phyloP scores from a whole-genome alignment of 1,140 invertebrate genomes.

The Sinella curviseta region DNA sequence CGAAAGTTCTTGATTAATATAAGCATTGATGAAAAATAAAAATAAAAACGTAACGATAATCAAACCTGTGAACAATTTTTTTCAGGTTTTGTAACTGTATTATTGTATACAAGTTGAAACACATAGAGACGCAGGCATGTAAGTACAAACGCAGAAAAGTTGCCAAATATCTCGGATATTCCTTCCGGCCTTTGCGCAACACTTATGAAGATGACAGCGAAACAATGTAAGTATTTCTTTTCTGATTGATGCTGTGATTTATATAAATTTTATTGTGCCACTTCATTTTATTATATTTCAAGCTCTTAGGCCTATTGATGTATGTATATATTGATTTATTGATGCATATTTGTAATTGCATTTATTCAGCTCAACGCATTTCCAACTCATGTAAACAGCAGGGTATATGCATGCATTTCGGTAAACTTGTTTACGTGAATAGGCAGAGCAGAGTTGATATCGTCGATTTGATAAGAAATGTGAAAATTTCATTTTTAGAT shows the following conservation, averaged over 20 bases:
- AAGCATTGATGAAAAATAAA: too few species aligned
- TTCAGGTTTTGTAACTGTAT: conserved; percentile 11
- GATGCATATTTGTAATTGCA: too few species aligned
- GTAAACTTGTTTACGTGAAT: neutral
- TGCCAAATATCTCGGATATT: conserved; percentile 15
- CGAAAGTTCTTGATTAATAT: too few species aligned
- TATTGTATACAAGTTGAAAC: neutral
- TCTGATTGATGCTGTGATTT: neutral
- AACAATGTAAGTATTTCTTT: neutral
- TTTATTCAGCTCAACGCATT: too few species aligned
- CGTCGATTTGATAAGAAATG: neutral
- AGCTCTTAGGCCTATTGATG: too few species aligned
- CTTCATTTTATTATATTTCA: too few species aligned
- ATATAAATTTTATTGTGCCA: neutral
- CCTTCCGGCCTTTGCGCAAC: conserved; percentile 8
- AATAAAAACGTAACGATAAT: too few species aligned
- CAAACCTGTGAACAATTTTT: too few species aligned
- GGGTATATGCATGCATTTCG: neutral
- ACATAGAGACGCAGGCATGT: conserved; percentile 7
- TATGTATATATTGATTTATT: too few species aligned
- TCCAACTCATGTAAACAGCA: too few species aligned
- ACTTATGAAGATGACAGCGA: neutral
- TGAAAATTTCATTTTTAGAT: neutral
- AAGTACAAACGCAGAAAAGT: conserved; percentile 17
- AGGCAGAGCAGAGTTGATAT: neutral